phyloP scores from a whole-genome alignment of 2,113 vertebrate species.

The Myrmecobius fasciatus region DNA sequence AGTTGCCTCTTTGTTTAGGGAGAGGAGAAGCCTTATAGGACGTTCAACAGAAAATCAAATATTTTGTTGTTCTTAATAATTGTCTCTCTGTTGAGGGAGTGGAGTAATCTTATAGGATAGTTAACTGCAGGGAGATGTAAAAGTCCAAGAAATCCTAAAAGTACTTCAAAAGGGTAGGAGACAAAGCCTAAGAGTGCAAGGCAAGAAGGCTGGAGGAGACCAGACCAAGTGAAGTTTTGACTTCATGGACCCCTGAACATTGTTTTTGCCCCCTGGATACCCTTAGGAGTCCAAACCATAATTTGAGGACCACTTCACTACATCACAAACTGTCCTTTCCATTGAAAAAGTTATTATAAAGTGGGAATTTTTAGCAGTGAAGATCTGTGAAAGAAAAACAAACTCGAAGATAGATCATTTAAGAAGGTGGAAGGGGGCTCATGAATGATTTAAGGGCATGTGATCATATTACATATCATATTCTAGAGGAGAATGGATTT shows the following conservation, averaged over 20 bases:
- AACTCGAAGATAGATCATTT: slow-evolving; percentile 24
- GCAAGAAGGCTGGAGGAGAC: not conserved
- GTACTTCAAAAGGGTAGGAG: not conserved
- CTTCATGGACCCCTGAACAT: not conserved
- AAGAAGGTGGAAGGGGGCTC: slow-evolving; percentile 26
- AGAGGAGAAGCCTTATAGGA: not conserved
- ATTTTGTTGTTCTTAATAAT: not conserved
- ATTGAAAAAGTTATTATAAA: not conserved
- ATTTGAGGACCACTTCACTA: not conserved
- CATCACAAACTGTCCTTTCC: not conserved
- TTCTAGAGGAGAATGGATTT: slow-evolving; percentile 56
- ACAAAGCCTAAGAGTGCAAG: not conserved
- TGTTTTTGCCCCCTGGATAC: not conserved
- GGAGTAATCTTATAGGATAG: not conserved
- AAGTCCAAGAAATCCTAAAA: not conserved
- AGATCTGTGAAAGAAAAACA: slow-evolving; percentile 1
- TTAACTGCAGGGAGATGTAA: not conserved
- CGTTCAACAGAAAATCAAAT: not conserved
- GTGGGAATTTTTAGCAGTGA: not conserved
- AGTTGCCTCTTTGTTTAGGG: not conserved
- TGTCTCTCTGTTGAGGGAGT: not conserved
- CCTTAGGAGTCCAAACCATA: not conserved
- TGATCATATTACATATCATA: slow-evolving; percentile 15
- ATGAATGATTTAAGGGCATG: slow-evolving; percentile 58
- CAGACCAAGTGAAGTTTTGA: not conserved